Evolutionary conservation across 2,113 vertebrate genomes (phyloP).

Genomic region (Pedionomus torquatus): DNA sequence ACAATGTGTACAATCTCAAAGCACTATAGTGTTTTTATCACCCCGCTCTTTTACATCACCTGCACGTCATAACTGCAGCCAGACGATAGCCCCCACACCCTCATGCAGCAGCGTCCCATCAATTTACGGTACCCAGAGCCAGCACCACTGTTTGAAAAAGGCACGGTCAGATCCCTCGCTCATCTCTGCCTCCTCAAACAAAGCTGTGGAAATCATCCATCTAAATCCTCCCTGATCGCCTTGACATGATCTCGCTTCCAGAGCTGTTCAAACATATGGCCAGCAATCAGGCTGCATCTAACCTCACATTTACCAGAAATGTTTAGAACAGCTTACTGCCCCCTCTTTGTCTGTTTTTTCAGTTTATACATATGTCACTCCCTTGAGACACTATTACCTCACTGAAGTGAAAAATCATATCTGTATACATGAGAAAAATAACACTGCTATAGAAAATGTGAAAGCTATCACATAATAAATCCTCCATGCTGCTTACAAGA

Average conservation of each 20-base stretch:
- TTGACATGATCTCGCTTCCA: neutral
- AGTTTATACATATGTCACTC: neutral
- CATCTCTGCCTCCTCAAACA: neutral
- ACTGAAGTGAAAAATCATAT: neutral
- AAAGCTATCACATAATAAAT: neutral
- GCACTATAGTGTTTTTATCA: neutral
- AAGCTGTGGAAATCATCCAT: conserved; percentile 34
- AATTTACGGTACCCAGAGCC: neutral
- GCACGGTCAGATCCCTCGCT: neutral
- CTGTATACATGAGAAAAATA: neutral
- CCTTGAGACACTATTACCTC: neutral
- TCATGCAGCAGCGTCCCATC: neutral
- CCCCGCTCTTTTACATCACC: neutral
- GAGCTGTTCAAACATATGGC: conserved; percentile 38
- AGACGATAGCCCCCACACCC: neutral
- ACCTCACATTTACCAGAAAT: neutral
- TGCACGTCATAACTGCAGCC: neutral
- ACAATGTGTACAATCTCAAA: neutral
- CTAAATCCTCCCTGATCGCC: conserved; percentile 50
- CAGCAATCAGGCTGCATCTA: neutral
- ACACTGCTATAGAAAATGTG: neutral
- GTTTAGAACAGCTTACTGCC: neutral
- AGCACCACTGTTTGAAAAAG: neutral
- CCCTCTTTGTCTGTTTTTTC: neutral
- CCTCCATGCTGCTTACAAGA: neutral